Conservation (phyloP, 2,113 vertebrate genomes). For the Orientallactaga bullata region DNA sequence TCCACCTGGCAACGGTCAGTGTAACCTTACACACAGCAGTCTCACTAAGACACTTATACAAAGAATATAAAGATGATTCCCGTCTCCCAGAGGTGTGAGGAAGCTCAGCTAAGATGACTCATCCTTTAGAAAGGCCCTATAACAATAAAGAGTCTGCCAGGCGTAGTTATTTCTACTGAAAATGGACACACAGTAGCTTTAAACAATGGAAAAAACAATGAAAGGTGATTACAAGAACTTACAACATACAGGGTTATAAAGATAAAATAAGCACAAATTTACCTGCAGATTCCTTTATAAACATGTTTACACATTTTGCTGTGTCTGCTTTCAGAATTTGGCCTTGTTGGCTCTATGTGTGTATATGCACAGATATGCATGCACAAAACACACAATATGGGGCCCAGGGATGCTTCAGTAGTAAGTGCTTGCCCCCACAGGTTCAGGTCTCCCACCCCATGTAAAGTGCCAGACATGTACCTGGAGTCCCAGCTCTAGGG, state of each 20-base stretch:
- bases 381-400: neutral
- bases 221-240: constrained; percentile 28
- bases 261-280: constrained; percentile 26
- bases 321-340: constrained; percentile 5
- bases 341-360: neutral
- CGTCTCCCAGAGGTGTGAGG: neutral
- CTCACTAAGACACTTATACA: neutral
- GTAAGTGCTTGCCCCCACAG: too few relatives aligned
- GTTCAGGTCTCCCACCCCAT: too few relatives aligned
- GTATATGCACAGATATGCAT: neutral
- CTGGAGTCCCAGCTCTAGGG: too few relatives aligned
- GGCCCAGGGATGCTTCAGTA: too few relatives aligned
- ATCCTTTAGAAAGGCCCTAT: constrained; percentile 6
- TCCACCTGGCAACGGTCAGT: neutral
- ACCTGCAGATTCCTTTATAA: neutral
- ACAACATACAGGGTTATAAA: neutral
- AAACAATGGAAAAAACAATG: neutral
- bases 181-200: constrained; percentile 28
- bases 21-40: neutral
- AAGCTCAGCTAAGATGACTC: constrained; percentile 44
- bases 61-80: neutral
- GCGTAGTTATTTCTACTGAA: constrained; percentile 30
- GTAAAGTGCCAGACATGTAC: too few relatives aligned
- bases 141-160: neutral
- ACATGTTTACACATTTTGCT: neutral